Base-by-base conservation (phyloP, 2,797 vertebrate genomes). In the Hyperoplus immaculatus region DNA sequence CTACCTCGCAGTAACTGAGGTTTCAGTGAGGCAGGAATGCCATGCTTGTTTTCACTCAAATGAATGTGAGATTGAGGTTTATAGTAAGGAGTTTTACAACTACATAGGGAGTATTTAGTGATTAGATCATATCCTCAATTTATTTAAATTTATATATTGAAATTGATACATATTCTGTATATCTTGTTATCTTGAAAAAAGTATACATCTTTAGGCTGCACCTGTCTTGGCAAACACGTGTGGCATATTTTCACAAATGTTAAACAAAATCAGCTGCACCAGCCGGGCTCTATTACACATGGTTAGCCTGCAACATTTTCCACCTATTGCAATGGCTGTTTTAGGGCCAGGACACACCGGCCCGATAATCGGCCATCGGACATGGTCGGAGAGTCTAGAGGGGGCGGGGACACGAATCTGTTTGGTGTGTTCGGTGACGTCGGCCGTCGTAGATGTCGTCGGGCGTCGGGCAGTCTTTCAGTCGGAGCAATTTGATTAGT, bases 31-130 rank as follows among this genome's bases (percentile, higher is more conserved):
- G 66, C 60, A 58, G 68, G 79, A 88, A 84, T 71, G 50, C 46
- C 53, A 41, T 8, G 50, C 84, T 74, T 75, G 66, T 69, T 76
- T 86, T 90, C 75, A 78, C 82, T 76, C 77, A 65, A 74, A 86
- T 85, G 75, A 81, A 82, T 50, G 61, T 72, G 47, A 81, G 67
- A 80, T 79, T 65, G 58, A 71, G 65, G 61, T 46, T 47, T 63
- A 63, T 61, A 36, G 66, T 15, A 7, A 8, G 47, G 13, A 53
- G 39, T 57, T 15, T 39, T 63, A 36, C 0, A 29, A 29, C 29
- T 9, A 21, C 59, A 75, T 5, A 45, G 11, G 0, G 46, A 58
- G 13, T 12, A 41, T 76, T 12, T 55, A 56, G 36, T 41, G 6
- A 45, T 38, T 16, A 45, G n/a, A 66, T 63, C 2, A 0, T 10